phyloP scores from a whole-genome alignment of 2,888 invertebrate genomes.

The Spisula solida region DNA sequence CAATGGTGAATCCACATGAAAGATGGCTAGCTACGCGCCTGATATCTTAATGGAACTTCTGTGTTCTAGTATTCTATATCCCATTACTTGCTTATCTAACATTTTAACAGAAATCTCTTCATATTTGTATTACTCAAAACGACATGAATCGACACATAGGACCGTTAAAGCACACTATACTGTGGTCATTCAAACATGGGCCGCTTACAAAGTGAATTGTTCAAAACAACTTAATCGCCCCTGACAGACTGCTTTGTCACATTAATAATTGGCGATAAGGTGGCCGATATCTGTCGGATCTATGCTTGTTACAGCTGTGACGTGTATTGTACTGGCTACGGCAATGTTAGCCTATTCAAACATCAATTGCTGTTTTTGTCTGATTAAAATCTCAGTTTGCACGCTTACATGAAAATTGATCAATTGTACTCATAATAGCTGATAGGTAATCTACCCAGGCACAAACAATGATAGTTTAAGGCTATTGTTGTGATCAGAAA shows the following conservation, averaged over 20 bases:
- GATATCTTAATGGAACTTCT: conserved; percentile 18
- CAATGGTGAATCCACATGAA: too few species aligned
- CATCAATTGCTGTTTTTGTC: conserved; percentile 21
- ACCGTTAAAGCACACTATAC: conserved; percentile 39
- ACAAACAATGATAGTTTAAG: background rate
- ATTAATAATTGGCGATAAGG: conserved; percentile 38
- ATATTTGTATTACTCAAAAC: conserved; percentile 15
- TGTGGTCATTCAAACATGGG: conserved; percentile 26
- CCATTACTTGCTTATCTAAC: background rate
- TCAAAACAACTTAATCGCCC: conserved; percentile 34
- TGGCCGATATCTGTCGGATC: conserved; percentile 26
- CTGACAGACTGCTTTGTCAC: conserved; percentile 40
- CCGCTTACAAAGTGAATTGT: conserved; percentile 22
- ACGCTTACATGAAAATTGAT: conserved; percentile 50
- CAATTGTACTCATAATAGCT: conserved; percentile 33
- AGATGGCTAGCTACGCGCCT: too few species aligned
- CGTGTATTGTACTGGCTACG: conserved; percentile 33
- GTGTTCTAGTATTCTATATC: background rate
- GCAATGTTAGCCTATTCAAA: conserved; percentile 39
- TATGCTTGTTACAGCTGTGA: conserved; percentile 26
- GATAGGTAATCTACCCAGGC: conserved; percentile 15
- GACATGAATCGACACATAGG: conserved; percentile 29
- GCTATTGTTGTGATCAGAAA: conserved; percentile 23
- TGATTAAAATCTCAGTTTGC: conserved; percentile 52
- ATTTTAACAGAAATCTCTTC: conserved; percentile 11